Evolutionary conservation across 2,888 invertebrate species (phyloP), one percentile per base, ranked within the genome.

Genomic region (Acleris sparsana): DNA sequence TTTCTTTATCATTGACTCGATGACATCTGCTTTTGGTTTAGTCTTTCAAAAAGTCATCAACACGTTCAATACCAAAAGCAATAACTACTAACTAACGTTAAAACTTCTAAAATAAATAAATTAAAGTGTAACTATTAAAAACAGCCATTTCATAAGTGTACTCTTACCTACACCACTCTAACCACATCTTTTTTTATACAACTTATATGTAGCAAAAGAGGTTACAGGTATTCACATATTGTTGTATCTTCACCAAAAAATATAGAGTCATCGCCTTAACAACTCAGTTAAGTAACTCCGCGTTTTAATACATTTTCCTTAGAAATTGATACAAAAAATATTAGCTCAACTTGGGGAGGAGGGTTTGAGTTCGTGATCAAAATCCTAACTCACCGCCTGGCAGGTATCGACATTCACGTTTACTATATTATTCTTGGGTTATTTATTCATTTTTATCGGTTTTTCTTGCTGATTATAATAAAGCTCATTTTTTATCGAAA

Each of bases 241-340:
- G n/a, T 39, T 13, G 9, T 39, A 13, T 39, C 11, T 1, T n/a
- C 2, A 25, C 9, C 2, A 51, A 13, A 9, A 3, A 29, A 56
- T n/a, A 56, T 18, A 5, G 5, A 17, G 22, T 2, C 20, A 22
- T 49, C 53, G 20, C 69, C 70, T 69, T 70, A 62, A 71, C 18
- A 59, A 72, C 69, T 71, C 62, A 58, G 67, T 71, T 70, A 72
- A 73, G 70, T 71, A 68, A 71, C 69, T 73, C 70, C 75, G 73
- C 74, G 75, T 80, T 80, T 79, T 77, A 78, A 78, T 78, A 77
- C 72, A 72, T 66, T 77, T 75, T 73, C 69, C 69, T 68, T 71
- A 76, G 75, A 79, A 76, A 79, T 80, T 78, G 78, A 80, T 78
- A 76, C 75, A 77, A 78, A 74, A 76, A 74, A 75, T 75, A 77